These are phyloP conservation scores for Nibea albiflora DNA, from an alignment of 2,113 vertebrate species.

Conservation along the genomic window DNA sequence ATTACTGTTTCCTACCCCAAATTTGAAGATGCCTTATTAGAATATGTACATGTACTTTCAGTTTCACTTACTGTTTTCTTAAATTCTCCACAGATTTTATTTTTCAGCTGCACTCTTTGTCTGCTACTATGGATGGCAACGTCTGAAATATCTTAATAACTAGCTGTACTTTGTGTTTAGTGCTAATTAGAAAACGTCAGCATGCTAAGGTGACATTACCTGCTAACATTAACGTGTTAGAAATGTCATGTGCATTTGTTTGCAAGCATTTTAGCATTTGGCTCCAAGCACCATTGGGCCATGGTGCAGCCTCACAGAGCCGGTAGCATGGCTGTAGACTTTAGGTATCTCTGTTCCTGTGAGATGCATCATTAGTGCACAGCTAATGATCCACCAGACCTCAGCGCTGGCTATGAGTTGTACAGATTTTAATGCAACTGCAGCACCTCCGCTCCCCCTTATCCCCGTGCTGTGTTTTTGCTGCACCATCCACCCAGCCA, in stretches of 20 bases:
- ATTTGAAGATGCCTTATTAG: background rate
- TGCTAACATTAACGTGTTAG: background rate
- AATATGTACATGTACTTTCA: background rate
- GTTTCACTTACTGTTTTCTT: background rate
- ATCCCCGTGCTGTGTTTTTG: background rate
- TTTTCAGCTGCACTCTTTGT: too few relatives aligned
- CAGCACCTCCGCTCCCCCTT: too few relatives aligned
- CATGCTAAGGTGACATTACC: background rate
- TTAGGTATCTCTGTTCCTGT: slow-evolving; percentile 4
- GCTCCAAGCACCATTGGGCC: background rate
- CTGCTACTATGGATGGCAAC: too few relatives aligned
- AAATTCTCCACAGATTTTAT: background rate
- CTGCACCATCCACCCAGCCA: slow-evolving; percentile 2
- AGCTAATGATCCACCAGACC: background rate
- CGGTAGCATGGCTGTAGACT: background rate
- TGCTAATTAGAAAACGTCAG: background rate
- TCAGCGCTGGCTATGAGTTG: background rate
- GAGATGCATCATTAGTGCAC: background rate
- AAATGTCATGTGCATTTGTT: background rate
- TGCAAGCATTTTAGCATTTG: background rate
- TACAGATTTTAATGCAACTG: background rate
- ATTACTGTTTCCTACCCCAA: background rate
- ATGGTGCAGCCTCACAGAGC: background rate
- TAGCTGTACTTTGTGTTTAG: background rate
- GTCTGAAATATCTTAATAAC: background rate